phyloP scores from a whole-genome alignment of 2,113 vertebrate species.

The Tachuris rubrigastra region DNA sequence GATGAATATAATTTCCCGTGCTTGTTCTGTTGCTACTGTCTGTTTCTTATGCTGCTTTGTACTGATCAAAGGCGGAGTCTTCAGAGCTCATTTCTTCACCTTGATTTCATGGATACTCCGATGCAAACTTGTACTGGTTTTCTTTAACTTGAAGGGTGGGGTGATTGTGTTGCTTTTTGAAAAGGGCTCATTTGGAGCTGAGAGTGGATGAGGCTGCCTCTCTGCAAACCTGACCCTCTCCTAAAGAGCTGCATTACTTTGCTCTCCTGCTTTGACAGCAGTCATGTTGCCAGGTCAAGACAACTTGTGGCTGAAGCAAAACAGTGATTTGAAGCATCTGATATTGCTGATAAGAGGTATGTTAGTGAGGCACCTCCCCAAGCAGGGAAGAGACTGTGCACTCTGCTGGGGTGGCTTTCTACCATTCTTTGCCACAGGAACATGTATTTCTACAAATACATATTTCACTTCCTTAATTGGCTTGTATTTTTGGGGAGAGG shows the following conservation, averaged over 20 bases:
- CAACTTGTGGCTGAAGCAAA: background rate
- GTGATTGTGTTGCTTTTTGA: background rate
- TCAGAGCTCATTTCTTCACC: background rate
- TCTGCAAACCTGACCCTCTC: background rate
- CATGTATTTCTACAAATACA: fast-evolving
- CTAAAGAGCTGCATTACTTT: background rate
- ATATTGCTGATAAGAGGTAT: background rate
- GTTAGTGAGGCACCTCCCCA: background rate
- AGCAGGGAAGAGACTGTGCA: background rate
- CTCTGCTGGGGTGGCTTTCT: background rate
- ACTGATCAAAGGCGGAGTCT: background rate
- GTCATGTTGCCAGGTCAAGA: background rate
- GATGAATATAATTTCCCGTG: fast-evolving
- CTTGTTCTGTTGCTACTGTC: background rate
- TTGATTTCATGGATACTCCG: background rate
- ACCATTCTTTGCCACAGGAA: fast-evolving
- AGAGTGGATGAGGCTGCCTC: background rate
- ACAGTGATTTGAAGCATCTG: background rate
- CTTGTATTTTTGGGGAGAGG: background rate
- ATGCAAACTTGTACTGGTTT: background rate
- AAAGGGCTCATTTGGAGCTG: background rate
- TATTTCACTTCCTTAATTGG: background rate
- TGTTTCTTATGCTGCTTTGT: background rate
- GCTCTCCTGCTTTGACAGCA: background rate
- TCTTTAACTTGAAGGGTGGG: background rate